Evolutionary conservation across 2,888 invertebrate species (phyloP), one percentile per base, ranked within the genome.

Genomic region (Lasioglossum calceatum): DNA sequence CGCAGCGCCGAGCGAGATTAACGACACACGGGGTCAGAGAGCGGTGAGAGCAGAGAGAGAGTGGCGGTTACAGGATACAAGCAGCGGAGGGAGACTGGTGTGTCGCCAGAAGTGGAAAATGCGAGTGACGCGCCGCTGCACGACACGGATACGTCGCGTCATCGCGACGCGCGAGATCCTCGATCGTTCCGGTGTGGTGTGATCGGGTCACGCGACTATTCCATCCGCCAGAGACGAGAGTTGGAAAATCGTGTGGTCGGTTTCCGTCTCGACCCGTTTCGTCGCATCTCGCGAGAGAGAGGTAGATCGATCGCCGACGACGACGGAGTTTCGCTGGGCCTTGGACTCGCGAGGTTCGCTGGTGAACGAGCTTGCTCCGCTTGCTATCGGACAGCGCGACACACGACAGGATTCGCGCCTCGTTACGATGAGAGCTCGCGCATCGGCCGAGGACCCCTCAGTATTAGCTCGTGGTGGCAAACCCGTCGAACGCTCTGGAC

Each of bases 391-490:
- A 42, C 39, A 70, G 50, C 58, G 73, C 79, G 77, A 70, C 64
- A 58, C 64, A 50, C 32, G 76, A 42, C 42, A 12, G 39, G 73
- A n/a, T 23, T 64, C 50, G 61, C 44, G 36, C 54, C 73, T 61
- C 14, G 27, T 32, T 47, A 86, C 79, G 74, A 90, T 89, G 87
- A 75, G 79, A 67, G 67, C 72, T 81, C 75, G 86, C 80, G 76
- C 73, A 42, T 81, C 61, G 81, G 36, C 82, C 42, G 67, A 77
- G 27, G 81, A 84, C 54, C 71, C 44, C 67, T 72, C 84, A 89
- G 88, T 91, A 91, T 91, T 89, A 91, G 74, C 82, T 79, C 72
- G 91, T 78, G 73, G 91, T 91, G 91, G 91, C 91, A 91, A 91
- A 90, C 79, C 50, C 74, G 76, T 82, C 81, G 78, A 75, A 78